phyloP scores from a whole-genome alignment of 2,888 invertebrate genomes.

The Melitaea athalia region DNA sequence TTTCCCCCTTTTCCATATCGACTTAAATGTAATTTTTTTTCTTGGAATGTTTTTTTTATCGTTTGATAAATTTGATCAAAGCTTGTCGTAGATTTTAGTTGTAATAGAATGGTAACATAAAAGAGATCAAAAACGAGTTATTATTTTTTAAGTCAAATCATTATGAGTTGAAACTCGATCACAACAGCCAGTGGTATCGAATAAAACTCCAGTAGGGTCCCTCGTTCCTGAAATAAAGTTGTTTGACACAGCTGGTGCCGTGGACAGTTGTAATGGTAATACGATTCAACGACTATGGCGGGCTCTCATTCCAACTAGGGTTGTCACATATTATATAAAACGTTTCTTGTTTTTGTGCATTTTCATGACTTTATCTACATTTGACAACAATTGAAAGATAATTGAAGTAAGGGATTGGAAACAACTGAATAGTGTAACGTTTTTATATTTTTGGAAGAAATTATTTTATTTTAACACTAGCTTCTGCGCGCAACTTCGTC shows the following conservation, averaged over 20 bases:
- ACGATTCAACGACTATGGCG: conserved; percentile 78
- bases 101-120: conserved; percentile 11
- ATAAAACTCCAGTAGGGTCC: conserved; percentile 43
- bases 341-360: background rate
- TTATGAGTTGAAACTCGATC: conserved; percentile 40
- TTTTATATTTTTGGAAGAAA: background rate
- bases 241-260: conserved; percentile 74
- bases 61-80: background rate
- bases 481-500: no score
- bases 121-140: conserved; percentile 27
- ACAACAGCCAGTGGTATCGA: conserved; percentile 40
- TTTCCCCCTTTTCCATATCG: background rate
- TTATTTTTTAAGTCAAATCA: conserved; percentile 37
- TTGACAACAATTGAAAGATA: no score
- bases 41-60: background rate
- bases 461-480: background rate
- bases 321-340: conserved; percentile 13
- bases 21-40: background rate
- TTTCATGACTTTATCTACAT: no score
- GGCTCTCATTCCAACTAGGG: conserved; percentile 49
- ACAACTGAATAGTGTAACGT: background rate
- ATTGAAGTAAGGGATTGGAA: background rate
- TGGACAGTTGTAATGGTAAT: conserved; percentile 79
- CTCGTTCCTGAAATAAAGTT: conserved; percentile 67
- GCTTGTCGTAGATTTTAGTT: background rate